A percentile compares a stretch with the other conserved stretches of the same genome.
Evolutionary conservation across 2,113 vertebrate genomes (phyloP).

Genomic region (Carettochelys insculpta): DNA sequence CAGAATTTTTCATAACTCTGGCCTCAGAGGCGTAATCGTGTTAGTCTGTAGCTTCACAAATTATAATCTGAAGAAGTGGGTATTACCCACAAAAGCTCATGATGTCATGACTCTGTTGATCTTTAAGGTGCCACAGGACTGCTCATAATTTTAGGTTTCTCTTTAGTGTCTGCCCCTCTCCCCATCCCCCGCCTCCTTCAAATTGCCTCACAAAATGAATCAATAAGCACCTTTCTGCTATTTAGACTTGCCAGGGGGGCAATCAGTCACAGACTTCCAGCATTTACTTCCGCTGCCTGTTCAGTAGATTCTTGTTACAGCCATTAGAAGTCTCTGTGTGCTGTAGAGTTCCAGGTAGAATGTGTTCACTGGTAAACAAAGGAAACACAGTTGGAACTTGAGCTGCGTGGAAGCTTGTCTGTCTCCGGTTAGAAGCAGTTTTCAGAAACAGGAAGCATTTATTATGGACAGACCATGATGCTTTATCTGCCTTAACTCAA

Average conservation of each 20-base stretch:
- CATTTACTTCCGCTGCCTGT: background rate
- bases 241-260: background rate
- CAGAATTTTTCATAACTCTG: background rate
- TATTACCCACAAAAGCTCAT: too few species aligned
- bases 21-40: too few species aligned
- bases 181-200: too few species aligned
- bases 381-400: background rate
- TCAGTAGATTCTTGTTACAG: background rate
- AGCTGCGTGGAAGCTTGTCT: background rate
- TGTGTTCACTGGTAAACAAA: background rate
- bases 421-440: background rate
- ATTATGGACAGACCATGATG: background rate
- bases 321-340: background rate
- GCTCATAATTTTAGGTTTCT: background rate
- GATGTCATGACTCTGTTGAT: too few species aligned
- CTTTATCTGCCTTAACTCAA: background rate
- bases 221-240: background rate
- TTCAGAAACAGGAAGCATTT: background rate
- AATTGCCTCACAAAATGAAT: background rate
- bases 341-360: accelerated
- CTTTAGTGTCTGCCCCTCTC: background rate
- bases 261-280: background rate
- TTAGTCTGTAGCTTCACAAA: too few species aligned
- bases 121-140: too few species aligned
- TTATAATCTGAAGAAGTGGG: too few species aligned